Conservation (phyloP, 2,113 vertebrate species). For the Synchiropus splendidus region DNA sequence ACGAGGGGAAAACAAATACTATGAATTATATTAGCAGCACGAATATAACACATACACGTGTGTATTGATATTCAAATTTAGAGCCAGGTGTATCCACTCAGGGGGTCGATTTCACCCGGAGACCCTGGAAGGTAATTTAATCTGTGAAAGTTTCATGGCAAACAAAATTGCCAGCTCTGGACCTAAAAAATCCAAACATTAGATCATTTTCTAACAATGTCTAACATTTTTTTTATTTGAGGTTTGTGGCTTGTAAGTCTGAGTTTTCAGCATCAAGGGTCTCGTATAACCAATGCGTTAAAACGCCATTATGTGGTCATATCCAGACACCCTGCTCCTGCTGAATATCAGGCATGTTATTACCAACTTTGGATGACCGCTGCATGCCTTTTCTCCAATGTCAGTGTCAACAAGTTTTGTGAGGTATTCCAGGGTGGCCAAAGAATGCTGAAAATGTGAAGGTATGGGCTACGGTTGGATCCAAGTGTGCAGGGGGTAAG, state of each 20-base stretch:
- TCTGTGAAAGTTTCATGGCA: constrained; percentile 28
- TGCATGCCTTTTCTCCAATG: constrained; percentile 20
- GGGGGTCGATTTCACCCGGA: constrained; percentile 15
- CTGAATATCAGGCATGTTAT: constrained; percentile 15
- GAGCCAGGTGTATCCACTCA: constrained; percentile 41
- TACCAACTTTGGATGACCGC: constrained; percentile 17
- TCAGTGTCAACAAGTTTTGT: constrained; percentile 28
- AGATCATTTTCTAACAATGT: constrained; percentile 46
- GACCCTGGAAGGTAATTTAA: constrained; percentile 32
- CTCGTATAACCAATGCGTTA: constrained; percentile 33
- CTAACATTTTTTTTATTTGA: constrained; percentile 35
- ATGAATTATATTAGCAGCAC: constrained; percentile 14
- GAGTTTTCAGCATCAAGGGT: constrained; percentile 17
- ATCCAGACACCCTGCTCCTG: constrained; percentile 23
- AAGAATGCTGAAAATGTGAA: constrained; percentile 39
- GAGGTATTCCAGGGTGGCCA: constrained; percentile 27
- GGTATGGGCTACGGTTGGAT: constrained; percentile 24
- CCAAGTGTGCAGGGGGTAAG: constrained; percentile 20
- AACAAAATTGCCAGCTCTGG: constrained; percentile 30
- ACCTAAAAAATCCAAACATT: constrained; percentile 24
- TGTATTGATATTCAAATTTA: constrained; percentile 10
- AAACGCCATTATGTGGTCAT: constrained; percentile 20
- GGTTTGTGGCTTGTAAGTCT: constrained; percentile 37
- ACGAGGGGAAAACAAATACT: constrained; percentile 6
- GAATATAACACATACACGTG: constrained; percentile 9